Base-by-base conservation (phyloP, 2,113 vertebrate species). In the Percina caprodes region DNA sequence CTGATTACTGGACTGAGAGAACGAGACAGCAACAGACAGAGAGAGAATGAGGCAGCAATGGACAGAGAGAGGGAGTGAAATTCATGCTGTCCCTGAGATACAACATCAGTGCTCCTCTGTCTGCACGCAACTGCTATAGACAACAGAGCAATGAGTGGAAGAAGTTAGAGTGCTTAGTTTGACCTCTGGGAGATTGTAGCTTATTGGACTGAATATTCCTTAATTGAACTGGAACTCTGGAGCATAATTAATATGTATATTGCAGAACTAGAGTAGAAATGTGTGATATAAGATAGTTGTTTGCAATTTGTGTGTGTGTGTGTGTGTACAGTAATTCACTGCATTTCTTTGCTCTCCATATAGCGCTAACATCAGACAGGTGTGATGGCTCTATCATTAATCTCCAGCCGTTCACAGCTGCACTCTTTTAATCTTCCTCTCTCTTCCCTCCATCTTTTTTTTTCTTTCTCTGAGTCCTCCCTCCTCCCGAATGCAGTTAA, bases 351-450 rank as follows among this genome's bases (percentile, higher is more conserved):
- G 52, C 79, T 74, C 54, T 69, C 56, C 62, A 59, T 24, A 0
- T 14, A 58, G 24, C 4, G 6, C 23, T 30, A 6, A 39, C 61
- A 26, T 52, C 42, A 21, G 72, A 74, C 84, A 87, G 83, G 87
- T 91, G 75, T 85, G 67, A 83, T 67, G 69, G 10, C 61, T 42
- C 45, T 13, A 0, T 71, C 80, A 75, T 90, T 76, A 76, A 91
- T 91, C 89, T 80, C 49, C 24, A 5, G 60, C 52, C 15, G 0
- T 72, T 82, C 68, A 69, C 80, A 86, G 86, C 82, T 85, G 76
- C 87, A 80, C 75, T 71, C 76, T 84, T 81, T 86, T 67, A 49
- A 74, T 59, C 72, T 49, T 56, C 56, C 52, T 30, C 52, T 23
- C 42, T 68, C 39, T 33, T 68, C 24, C 24, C 3, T 60, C 60